Evolutionary conservation across 2,113 vertebrate species (phyloP), one percentile per base, ranked within the genome.

Genomic region (Peromyscus californicus): DNA sequence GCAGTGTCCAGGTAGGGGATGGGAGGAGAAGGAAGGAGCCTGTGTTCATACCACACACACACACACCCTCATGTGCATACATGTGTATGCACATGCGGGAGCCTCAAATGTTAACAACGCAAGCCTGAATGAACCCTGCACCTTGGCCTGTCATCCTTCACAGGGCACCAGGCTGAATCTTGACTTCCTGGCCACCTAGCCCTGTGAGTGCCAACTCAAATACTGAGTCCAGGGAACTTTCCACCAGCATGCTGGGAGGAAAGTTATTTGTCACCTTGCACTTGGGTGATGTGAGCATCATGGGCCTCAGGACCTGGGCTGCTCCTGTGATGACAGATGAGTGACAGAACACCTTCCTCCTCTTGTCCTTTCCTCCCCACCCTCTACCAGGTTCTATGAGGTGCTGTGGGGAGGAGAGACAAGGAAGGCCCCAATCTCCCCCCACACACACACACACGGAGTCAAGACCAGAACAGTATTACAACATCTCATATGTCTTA

Each of bases 261-360:
- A 78, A 72, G 70, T 10, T 8, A 11, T 16, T 36, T 29, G 0
- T 1, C 57, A 33, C 57, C 51, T 45, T 36, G 45, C 9, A 0
- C 31, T 36, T 12, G 12, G 39, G 70, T 0, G 19, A 54, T 29
- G 26, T 7, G 0, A 12, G 1, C 1, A 29, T 15, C 6, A 1
- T 19, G 24, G 33, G 70, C 13, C 78, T 42, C 0, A 0, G 54
- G 54, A 4, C 17, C 54, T n/a, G 36, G 42, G 54, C 48, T 54
- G 31, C 42, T 29, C 13, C 45, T 36, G 70, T 2, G 54, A 39
- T 42, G 39, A 17, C 42, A 24, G 83, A 79, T 22, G 12, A n/a
- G 9, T 29, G 12, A 51, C n/a, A 86, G 51, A 21, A 19, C 0
- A 3, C 7, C 24, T 17, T 85, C 67, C 76, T 78, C 57, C 17